These are phyloP conservation scores for Nothoprocta perdicaria DNA, from an alignment of 2,113 vertebrate species.

Conservation along the genomic window DNA sequence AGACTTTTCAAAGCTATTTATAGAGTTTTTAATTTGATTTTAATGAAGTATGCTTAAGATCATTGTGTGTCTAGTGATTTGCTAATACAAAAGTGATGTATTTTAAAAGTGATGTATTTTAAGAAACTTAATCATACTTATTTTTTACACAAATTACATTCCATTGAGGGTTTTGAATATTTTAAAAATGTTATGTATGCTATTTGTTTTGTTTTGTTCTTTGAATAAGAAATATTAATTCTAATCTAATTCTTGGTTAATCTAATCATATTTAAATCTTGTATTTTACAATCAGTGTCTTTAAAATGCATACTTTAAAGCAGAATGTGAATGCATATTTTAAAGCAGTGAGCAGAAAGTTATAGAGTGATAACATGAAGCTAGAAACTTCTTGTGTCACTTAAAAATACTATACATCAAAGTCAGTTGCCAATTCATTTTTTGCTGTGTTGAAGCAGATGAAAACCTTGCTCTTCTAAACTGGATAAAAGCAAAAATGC, in stretches of 20 bases:
- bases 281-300: not conserved
- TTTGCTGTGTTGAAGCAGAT: not conserved
- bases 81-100: not conserved
- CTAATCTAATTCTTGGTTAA: not conserved
- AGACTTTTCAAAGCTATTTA: not conserved
- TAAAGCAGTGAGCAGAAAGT: not conserved
- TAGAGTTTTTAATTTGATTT: not conserved
- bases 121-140: not conserved
- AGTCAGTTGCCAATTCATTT: rapidly evolving
- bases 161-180: not conserved
- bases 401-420: not conserved
- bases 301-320: not conserved
- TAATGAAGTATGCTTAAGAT: not conserved
- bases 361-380: not conserved
- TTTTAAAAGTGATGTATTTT: not conserved
- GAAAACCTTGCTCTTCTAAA: not conserved
- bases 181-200: too few relatives aligned
- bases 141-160: not conserved
- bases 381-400: not conserved
- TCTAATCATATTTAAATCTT: not conserved
- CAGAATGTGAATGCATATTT: too few relatives aligned
- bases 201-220: not conserved
- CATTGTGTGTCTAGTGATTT: not conserved
- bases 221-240: not conserved
- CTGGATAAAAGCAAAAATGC: not conserved